Conservation (phyloP, 2,113 vertebrate genomes). For the Loxodonta africana region DNA sequence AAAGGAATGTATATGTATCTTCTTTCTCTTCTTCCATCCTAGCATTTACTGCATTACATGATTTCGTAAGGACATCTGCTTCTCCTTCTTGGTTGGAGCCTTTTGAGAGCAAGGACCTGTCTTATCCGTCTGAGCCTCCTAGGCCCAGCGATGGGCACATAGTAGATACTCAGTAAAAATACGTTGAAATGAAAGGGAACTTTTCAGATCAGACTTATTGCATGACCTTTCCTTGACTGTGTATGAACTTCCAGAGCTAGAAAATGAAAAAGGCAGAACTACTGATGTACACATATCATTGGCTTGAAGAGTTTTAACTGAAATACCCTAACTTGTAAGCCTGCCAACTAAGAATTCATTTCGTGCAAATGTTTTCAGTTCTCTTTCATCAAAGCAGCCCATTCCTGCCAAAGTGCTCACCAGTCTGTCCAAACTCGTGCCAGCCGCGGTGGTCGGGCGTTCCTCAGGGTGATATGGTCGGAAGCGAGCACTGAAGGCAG, state of each 20-base stretch:
- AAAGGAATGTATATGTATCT: background rate
- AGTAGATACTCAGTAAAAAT: slow-evolving; percentile 14
- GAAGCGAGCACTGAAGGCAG: slow-evolving; percentile 94
- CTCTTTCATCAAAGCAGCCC: background rate
- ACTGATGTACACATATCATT: background rate
- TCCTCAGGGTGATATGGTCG: slow-evolving; percentile 95
- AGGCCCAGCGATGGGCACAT: background rate
- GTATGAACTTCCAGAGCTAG: background rate
- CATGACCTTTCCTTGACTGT: background rate
- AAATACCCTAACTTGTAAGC: background rate
- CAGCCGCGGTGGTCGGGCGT: slow-evolving; percentile 96
- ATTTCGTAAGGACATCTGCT: background rate
- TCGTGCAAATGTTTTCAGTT: slow-evolving; percentile 5
- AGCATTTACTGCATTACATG: background rate
- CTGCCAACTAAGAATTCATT: background rate
- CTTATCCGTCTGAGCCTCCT: background rate
- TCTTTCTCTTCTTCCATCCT: background rate
- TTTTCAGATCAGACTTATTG: background rate
- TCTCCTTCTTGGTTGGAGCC: background rate
- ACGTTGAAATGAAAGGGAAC: background rate
- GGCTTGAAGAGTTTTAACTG: background rate
- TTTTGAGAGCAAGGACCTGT: background rate
- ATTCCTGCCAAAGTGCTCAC: slow-evolving; percentile 86
- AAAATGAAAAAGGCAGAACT: background rate
- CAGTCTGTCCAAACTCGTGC: slow-evolving; percentile 97